Evolutionary conservation across 1,140 invertebrate species (phyloP), one percentile per base, ranked within the genome.

Genomic region (Heliothis subflexa): DNA sequence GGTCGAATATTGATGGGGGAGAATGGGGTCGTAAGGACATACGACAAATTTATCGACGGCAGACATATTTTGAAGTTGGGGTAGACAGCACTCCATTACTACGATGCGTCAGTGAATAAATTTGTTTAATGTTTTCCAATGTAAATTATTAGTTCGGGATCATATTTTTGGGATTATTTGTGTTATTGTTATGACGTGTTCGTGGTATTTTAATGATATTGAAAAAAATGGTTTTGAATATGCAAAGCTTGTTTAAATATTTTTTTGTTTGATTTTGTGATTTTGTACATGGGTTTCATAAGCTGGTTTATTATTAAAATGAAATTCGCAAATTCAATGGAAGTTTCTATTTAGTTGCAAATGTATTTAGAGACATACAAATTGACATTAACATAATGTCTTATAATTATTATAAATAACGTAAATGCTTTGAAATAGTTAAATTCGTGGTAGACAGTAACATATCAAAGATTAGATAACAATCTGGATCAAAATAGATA

Each of bases 1-100:
- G 66, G 66, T 9, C 21, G 66, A 70, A 70, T 70, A 70, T 70
- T 70, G 47, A 70, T 70, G 40, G 47, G n/a, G 33, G 47, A 52
- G 18, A 16, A 25, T 28, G 9, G 11, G 57, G 7, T 13, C 25
- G 25, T 61, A 61, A 28, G 57, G 18, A 18, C 25, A 61, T 2
- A 9, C 57, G 57, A 61, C 57, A 61, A 61, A 61, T 70, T 70
- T 70, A 52, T 70, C 50, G 47, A 13, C 12, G 47, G 21, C 45
- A 70, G 66, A 49, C 66, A 70, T 70, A 70, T 52, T 52, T 52
- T 14, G 18, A 70, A 70, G 66, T 70, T 52, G 21, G 18, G 21
- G 18, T 40, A 70, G 66, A 52, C 66, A 50, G 4, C 7, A 4
- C 1, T 0, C 5, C 3, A 70, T 52, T 70, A 70, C 21, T 18